A percentile compares a stretch with the other conserved stretches of the same genome.
Conservation (phyloP, 2,888 invertebrate genomes). For the Lycocerus yunnanus region DNA sequence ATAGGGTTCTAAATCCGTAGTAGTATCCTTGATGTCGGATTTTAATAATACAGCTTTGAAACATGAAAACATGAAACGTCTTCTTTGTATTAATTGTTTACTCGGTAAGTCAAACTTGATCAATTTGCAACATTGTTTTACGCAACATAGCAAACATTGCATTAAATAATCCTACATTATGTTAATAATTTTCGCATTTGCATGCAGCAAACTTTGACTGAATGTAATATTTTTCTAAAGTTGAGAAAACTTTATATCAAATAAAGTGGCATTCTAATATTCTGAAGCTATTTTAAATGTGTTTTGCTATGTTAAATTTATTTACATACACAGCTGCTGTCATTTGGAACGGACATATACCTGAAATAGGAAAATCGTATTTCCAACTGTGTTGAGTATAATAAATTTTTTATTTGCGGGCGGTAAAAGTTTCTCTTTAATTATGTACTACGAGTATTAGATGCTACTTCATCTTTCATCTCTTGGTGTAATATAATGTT, state of each 20-base stretch:
- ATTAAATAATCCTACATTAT: background rate
- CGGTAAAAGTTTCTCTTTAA: background rate
- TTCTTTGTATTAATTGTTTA: background rate
- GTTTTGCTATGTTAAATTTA: background rate
- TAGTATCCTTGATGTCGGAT: background rate
- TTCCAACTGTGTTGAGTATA: background rate
- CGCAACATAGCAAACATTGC: background rate
- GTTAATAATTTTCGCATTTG: background rate
- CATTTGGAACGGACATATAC: background rate
- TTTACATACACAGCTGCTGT: too few relatives aligned
- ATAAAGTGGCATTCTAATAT: background rate
- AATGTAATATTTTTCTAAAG: background rate
- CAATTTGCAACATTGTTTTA: background rate
- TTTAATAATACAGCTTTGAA: background rate
- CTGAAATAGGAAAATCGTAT: background rate
- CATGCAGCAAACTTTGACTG: background rate
- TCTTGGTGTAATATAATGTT: background rate
- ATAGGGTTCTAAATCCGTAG: background rate
- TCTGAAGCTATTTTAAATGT: background rate
- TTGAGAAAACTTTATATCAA: background rate
- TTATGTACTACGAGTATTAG: background rate
- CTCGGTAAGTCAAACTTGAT: background rate
- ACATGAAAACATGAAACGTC: background rate
- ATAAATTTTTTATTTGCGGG: background rate
- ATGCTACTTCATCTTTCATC: background rate